Evolutionary conservation across 2,888 invertebrate genomes (phyloP).

Genomic region (Busseola fusca): DNA sequence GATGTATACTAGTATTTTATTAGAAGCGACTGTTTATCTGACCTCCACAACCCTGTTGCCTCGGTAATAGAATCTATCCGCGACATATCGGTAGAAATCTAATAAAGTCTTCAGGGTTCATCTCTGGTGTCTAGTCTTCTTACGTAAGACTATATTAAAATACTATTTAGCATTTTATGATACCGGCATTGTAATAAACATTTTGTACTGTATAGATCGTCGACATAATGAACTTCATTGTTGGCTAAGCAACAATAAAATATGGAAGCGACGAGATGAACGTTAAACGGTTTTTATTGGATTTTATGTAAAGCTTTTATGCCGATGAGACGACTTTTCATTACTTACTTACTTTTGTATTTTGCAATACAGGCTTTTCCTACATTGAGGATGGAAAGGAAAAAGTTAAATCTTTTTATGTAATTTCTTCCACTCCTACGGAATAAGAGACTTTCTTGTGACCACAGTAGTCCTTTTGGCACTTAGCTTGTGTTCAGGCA

Average conservation of each 20-base stretch:
- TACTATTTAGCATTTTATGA: slow-evolving; percentile 37
- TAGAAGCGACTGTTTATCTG: neutral
- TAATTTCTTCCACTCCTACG: neutral
- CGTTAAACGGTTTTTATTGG: slow-evolving; percentile 47
- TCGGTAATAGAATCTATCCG: neutral
- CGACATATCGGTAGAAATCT: neutral
- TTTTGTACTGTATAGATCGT: slow-evolving; percentile 14
- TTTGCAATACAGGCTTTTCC: neutral
- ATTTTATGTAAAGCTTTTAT: slow-evolving; percentile 23
- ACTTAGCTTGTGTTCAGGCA: too few relatives aligned
- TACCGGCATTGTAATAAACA: slow-evolving; percentile 36
- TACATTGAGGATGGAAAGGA: neutral
- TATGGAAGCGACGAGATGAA: slow-evolving; percentile 37
- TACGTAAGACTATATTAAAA: slow-evolving; percentile 29
- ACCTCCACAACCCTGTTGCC: neutral
- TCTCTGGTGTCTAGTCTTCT: slow-evolving; percentile 11
- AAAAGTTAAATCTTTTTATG: too few relatives aligned
- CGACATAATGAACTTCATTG: slow-evolving; percentile 39
- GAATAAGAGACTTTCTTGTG: neutral
- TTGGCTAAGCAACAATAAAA: slow-evolving; percentile 51
- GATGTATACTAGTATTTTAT: too few relatives aligned
- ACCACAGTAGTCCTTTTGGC: neutral
- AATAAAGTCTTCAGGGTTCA: neutral
- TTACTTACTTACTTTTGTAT: neutral
- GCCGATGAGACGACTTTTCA: slow-evolving; percentile 6